Conservation (phyloP, 2,113 vertebrate species). For the Eptesicus fuscus region DNA sequence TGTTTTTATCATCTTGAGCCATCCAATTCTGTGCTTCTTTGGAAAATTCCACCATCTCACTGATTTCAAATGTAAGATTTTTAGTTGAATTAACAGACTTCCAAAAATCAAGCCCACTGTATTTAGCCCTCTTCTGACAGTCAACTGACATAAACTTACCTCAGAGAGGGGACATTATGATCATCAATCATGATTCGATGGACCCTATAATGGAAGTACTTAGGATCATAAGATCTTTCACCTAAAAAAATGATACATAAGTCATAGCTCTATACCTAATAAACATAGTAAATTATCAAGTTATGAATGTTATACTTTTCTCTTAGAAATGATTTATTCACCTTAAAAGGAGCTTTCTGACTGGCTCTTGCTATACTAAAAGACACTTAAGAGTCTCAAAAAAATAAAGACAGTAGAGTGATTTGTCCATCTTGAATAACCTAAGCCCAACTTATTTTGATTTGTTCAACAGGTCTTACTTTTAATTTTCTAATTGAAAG, state of each 20-base stretch:
- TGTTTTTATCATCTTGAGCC: conserved; percentile 86
- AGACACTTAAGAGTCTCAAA: not conserved
- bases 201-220: conserved; percentile 93
- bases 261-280: not conserved
- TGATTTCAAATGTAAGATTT: conserved; percentile 70
- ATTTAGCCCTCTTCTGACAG: not conserved
- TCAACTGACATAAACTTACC: conserved; percentile 81
- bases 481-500: not conserved
- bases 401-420: not conserved
- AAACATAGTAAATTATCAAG: not conserved
- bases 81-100: conserved; percentile 17
- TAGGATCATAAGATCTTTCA: conserved; percentile 93
- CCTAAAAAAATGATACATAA: conserved; percentile 80
- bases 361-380: not conserved
- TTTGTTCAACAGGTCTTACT: not conserved
- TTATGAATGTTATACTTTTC: not conserved
- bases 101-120: not conserved
- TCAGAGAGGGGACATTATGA: conserved; percentile 92
- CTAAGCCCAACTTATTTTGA: not conserved
- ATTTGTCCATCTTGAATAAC: not conserved
- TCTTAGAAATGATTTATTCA: not conserved
- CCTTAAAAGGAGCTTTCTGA: not conserved
- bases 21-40: conserved; percentile 90
- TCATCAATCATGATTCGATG: conserved; percentile 93
- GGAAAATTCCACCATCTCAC: conserved; percentile 93